These are phyloP conservation scores for Drosophila jambulina DNA, from an alignment of 1,140 invertebrate genomes.

Conservation along the genomic window DNA sequence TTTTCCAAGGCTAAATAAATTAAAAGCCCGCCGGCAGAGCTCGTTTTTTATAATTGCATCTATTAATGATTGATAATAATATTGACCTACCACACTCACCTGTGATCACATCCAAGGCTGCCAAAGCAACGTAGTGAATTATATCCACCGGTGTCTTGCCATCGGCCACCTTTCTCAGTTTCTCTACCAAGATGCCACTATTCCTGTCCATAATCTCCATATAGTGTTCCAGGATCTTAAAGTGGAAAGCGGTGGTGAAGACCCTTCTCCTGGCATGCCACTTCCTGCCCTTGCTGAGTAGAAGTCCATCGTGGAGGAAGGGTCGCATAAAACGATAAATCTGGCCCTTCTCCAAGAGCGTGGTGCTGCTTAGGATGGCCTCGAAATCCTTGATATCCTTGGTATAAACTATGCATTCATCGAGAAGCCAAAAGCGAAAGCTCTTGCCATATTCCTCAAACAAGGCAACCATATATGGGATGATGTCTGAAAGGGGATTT, in stretches of 20 bases:
- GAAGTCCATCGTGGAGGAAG: conserved; percentile 84
- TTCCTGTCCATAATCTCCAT: conserved; percentile 90
- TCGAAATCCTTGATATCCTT: conserved; percentile 82
- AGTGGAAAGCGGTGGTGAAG: conserved; percentile 93
- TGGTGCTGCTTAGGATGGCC: conserved; percentile 67
- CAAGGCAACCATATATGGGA: conserved; percentile 36
- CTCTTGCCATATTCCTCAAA: conserved; percentile 60
- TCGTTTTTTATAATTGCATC: too few relatives aligned
- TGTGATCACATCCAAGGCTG: conserved; percentile 67
- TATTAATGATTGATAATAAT: too few relatives aligned
- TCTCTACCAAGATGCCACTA: conserved; percentile 87
- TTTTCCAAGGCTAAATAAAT: too few relatives aligned
- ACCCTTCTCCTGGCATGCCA: conserved; percentile 69
- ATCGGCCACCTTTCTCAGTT: conserved; percentile 65
- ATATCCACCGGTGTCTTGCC: conserved; percentile 53
- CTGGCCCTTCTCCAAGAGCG: conserved; percentile 62
- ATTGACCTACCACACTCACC: conserved; percentile 32
- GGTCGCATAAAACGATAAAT: conserved; percentile 82
- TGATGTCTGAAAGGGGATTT: conserved; percentile 30
- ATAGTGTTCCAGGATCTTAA: conserved; percentile 92
- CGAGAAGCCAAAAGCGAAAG: conserved; percentile 87
- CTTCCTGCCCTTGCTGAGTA: conserved; percentile 74
- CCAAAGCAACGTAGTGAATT: conserved; percentile 51
- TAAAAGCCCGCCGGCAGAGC: too few relatives aligned
- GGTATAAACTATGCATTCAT: conserved; percentile 69